phyloP scores from a whole-genome alignment of 2,113 vertebrate genomes.

The Limnothrissa miodon region DNA sequence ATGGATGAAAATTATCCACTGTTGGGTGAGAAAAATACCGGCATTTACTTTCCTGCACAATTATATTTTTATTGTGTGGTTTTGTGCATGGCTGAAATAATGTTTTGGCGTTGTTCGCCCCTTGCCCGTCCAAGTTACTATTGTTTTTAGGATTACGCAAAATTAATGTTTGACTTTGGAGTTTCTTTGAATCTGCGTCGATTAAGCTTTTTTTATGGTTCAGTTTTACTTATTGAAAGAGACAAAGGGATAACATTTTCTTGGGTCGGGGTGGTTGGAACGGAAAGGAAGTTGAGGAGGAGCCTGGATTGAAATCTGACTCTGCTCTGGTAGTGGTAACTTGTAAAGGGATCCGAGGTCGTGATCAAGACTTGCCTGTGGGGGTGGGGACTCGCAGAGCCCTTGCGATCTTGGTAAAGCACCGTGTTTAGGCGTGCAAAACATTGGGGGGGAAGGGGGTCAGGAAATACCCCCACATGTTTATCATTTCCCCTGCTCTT shows the following conservation, averaged over 20 bases:
- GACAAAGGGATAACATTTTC: conserved; percentile 21
- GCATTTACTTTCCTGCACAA: neutral
- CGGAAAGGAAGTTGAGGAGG: conserved; percentile 73
- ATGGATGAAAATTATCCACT: neutral
- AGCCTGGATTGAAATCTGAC: conserved; percentile 72
- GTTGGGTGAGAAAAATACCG: neutral
- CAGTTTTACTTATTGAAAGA: neutral
- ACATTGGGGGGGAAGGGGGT: neutral
- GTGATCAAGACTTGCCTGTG: conserved; percentile 52
- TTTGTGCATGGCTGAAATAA: neutral
- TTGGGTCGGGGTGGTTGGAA: conserved; percentile 54
- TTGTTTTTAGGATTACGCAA: neutral
- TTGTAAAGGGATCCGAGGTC: conserved; percentile 50
- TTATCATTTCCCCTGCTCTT: neutral
- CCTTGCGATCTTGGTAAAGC: conserved; percentile 7
- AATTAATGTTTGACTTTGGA: neutral
- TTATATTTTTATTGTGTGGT: neutral
- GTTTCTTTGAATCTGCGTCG: neutral
- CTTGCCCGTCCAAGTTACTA: neutral
- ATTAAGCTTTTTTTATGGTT: neutral
- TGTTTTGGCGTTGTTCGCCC: neutral
- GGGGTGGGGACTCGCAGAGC: conserved; percentile 42
- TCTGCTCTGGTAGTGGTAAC: conserved; percentile 32
- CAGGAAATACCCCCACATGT: conserved; percentile 12
- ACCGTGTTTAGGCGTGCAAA: conserved; percentile 12